Evolutionary conservation across 2,888 invertebrate genomes (phyloP).

Genomic region (Sthenelais limicola): DNA sequence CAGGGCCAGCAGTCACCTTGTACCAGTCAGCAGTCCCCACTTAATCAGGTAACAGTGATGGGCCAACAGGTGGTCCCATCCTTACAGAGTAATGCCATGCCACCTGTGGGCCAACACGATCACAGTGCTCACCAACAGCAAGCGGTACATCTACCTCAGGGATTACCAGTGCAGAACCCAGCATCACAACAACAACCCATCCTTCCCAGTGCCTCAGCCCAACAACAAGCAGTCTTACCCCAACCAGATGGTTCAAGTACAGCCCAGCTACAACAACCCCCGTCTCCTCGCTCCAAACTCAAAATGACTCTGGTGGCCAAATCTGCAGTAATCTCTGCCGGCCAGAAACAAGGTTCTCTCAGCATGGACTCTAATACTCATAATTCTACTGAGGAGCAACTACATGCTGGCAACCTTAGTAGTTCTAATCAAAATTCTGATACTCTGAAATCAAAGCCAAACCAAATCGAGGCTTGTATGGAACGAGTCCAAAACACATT

Average conservation of each 20-base stretch:
- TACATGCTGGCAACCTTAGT: too few relatives aligned
- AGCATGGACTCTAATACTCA: too few relatives aligned
- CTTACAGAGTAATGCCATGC: too few relatives aligned
- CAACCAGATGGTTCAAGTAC: slow-evolving; percentile 48
- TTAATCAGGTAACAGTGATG: slow-evolving; percentile 33
- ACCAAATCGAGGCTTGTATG: slow-evolving; percentile 17
- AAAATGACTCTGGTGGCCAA: slow-evolving; percentile 42
- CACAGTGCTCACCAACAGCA: slow-evolving; percentile 29
- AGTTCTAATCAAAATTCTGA: too few relatives aligned
- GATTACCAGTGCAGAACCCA: slow-evolving; percentile 42
- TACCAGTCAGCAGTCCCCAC: slow-evolving; percentile 49
- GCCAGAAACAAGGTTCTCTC: too few relatives aligned
- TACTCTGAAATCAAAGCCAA: not conserved
- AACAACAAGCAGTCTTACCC: slow-evolving; percentile 42
- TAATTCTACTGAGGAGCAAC: too few relatives aligned
- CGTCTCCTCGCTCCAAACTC: slow-evolving; percentile 42
- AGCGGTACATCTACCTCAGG: slow-evolving; percentile 45
- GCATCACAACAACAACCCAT: slow-evolving; percentile 43
- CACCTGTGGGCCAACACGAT: slow-evolving; percentile 48
- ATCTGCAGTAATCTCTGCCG: slow-evolving; percentile 47
- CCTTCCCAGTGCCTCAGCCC: slow-evolving; percentile 45
- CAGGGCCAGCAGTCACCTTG: slow-evolving; percentile 46
- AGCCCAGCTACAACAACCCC: slow-evolving; percentile 49
- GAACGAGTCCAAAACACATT: slow-evolving; percentile 39
- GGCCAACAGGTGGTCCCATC: slow-evolving; percentile 41